Evolutionary conservation across 2,113 vertebrate genomes (phyloP), one percentile per base, ranked within the genome.

Genomic region (Polypterus bichir): DNA sequence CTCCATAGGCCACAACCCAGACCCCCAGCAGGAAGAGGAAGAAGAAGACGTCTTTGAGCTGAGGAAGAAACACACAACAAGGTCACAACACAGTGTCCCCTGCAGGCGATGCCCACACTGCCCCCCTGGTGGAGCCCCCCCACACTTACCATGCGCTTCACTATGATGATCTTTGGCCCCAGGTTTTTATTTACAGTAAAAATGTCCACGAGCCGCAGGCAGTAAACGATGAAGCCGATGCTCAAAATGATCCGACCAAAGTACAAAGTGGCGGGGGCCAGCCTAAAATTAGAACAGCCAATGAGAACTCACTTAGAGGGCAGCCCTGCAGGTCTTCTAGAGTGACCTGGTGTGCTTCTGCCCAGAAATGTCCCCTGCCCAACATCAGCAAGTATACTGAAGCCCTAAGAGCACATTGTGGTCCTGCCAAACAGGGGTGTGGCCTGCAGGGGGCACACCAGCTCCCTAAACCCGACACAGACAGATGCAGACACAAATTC

Each of bases 11-110:
- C 68, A 97, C 87, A 6, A 99, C 91, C 91, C 93, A 97, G 73
- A 98, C 92, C 3, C 90, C 91, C 75, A 99, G 71, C 65, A 99
- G 79, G 78, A 99, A 99, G 81, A 98, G 88, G 76, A 98, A 99
- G 83, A 99, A 96, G 84, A 99, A 97, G 82, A 99, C 75, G 4
- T 99, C 95, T 83, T 84, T 93, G 87, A 97, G 90, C 96, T 99
- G 81, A 60, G 65, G 69, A 74, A 52, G 27, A 49, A 60, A 27
- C 27, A 27, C 27, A 27, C 27, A 27, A 27, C 27, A 27, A 27
- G 27, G 27, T 27, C 27, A 27, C 27, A 27, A 27, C 27, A 27
- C 27, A 1, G 27, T 27, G 27, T 27, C 27, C 27, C 27, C 27
- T 27, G 27, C 27, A 27, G 27, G 27, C 27, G 27, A 27, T 27